Base-by-base conservation (phyloP, 2,888 invertebrate species). In the Portevinia maculata region DNA sequence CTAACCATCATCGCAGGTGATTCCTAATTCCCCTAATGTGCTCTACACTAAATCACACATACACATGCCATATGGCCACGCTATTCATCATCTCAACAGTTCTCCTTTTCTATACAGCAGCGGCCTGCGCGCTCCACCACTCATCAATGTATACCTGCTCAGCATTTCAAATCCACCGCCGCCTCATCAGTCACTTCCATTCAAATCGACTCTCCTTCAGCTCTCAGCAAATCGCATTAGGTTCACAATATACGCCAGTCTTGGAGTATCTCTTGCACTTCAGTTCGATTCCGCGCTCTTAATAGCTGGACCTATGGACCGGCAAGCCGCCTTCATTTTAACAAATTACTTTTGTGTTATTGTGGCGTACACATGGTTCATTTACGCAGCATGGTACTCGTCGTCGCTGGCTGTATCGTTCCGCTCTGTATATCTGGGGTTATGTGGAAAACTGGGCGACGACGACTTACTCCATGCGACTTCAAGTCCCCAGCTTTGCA, bases 11-110 rank as follows among this genome's bases (percentile, higher is more conserved):
- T 67, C 69, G 30, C 83, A 83, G 83, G 83, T 83, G 83, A 78
- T 78, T 83, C 78, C 73, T 83, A 83, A 83, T 83, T 83, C 83
- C 67, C 67, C 67, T 83, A 83, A 83, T 83, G 83, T 83, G 83
- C 83, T 83, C 83, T 71, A 76, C 83, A 83, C 83, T 83, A 78
- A 83, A 83, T 83, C 83, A 83, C 24, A 24, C 24, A 24, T 24
- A 24, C 24, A 24, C 78, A 83, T 67, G 78, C 83, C 24, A 71
- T 78, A 78, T 78, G 78, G 60, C 62, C 24, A 13, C 34, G 73
- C 78, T 67, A 83, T 83, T 83, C 83, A 78, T 83, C 83, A 83
- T 83, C 71, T 83, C 83, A 83, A 83, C 83, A 83, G 83, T 83
- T 83, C 44, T 34, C 24, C 24, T 2, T 24, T 24, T 24, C 24